Conservation (phyloP, 2,113 vertebrate species). For the Labeo rohita region DNA sequence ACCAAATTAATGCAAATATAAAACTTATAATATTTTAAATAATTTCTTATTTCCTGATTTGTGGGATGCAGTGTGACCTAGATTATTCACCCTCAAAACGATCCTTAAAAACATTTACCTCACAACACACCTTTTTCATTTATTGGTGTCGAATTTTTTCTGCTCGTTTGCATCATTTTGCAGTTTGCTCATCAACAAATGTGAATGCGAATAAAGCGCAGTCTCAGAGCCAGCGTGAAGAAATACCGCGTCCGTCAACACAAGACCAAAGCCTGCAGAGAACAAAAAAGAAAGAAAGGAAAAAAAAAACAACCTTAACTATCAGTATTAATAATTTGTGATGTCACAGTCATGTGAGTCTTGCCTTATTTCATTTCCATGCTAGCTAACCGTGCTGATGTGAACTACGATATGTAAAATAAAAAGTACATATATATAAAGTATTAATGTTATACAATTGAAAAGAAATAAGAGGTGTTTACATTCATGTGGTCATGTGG, state of each 20-base stretch:
- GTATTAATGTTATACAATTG: constrained; percentile 89
- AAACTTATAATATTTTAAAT: neutral
- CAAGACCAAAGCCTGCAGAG: constrained; percentile 89
- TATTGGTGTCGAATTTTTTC: neutral
- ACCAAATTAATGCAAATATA: neutral
- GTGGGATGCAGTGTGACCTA: neutral
- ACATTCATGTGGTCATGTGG: constrained; percentile 93
- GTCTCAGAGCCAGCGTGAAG: constrained; percentile 67
- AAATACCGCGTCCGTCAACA: constrained; percentile 71
- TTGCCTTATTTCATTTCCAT: constrained; percentile 92
- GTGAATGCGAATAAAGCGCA: constrained; percentile 49
- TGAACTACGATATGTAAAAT: constrained; percentile 82
- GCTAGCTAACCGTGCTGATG: constrained; percentile 88
- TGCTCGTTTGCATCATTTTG: neutral
- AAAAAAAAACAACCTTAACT: constrained; percentile 74
- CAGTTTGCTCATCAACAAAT: neutral
- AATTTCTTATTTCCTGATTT: neutral
- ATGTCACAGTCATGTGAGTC: constrained; percentile 86
- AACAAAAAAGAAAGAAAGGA: constrained; percentile 72
- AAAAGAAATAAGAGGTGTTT: constrained; percentile 88
- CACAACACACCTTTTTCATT: neutral
- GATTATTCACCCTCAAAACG: neutral
- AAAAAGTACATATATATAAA: constrained; percentile 80
- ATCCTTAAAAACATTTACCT: constrained; percentile 3
- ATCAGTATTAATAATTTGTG: constrained; percentile 88